Evolutionary conservation across 2,797 vertebrate genomes (phyloP).

Genomic region (Enteromius viviparus): DNA sequence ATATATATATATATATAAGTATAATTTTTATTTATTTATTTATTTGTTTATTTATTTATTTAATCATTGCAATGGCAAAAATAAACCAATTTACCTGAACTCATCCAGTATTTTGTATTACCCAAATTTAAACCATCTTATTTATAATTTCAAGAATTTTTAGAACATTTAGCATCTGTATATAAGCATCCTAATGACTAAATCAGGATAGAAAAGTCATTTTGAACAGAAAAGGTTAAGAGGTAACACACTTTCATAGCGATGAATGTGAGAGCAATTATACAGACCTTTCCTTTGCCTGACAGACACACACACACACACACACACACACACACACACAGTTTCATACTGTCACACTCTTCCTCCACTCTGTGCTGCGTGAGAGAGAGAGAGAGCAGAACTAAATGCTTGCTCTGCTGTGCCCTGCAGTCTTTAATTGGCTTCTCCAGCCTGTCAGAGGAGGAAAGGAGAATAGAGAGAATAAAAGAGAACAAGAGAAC

Average conservation of each 20-base stretch:
- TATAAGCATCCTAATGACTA: slow-evolving; percentile 12
- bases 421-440: slow-evolving; percentile 47
- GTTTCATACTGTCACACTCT: not conserved
- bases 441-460: slow-evolving; percentile 52
- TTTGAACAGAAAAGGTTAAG: not conserved
- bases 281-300: slow-evolving; percentile 1
- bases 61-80: not conserved
- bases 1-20: too few species aligned
- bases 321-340: too few species aligned
- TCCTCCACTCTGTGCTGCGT: not conserved
- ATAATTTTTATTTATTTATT: too few species aligned
- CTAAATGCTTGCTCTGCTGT: slow-evolving; percentile 38
- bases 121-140: not conserved
- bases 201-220: not conserved
- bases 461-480: slow-evolving; percentile 63
- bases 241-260: not conserved
- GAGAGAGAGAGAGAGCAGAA: not conserved
- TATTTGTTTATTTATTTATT: too few species aligned
- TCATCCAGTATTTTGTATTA: not conserved
- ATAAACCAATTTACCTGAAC: not conserved
- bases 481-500: slow-evolving; percentile 61
- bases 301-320: slow-evolving; percentile 30
- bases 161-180: not conserved
- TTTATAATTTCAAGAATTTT: not conserved
- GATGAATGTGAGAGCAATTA: slow-evolving; percentile 25